phyloP scores from a whole-genome alignment of 2,113 vertebrate species.

The Charadrius vociferus region DNA sequence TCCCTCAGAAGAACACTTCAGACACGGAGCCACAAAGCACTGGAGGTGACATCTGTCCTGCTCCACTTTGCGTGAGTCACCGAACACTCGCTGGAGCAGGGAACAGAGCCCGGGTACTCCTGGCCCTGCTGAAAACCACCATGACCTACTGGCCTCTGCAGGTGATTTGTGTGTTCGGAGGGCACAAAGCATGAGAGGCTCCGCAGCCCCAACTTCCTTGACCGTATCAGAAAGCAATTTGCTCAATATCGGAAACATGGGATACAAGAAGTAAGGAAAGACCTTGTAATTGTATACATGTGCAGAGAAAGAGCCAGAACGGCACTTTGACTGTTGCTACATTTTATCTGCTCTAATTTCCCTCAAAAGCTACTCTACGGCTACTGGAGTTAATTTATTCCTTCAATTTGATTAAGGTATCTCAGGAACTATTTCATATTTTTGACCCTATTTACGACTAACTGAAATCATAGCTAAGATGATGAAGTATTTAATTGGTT shows the following conservation, averaged over 20 bases:
- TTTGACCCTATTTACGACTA: background rate
- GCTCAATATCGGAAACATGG: background rate
- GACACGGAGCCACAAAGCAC: background rate
- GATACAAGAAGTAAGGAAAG: background rate
- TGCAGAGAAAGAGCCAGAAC: background rate
- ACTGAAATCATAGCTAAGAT: constrained; percentile 10
- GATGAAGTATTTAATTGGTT: constrained; percentile 76
- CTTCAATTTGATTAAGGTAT: background rate
- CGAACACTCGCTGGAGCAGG: rapidly evolving
- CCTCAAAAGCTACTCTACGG: background rate
- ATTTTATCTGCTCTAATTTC: constrained; percentile 17
- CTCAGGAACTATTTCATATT: background rate
- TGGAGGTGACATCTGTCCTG: background rate
- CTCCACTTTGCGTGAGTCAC: background rate
- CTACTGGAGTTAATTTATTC: constrained; percentile 1
- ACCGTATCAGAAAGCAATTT: background rate
- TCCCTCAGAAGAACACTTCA: background rate
- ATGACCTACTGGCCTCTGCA: rapidly evolving
- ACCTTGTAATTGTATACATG: background rate
- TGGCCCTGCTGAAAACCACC: rapidly evolving
- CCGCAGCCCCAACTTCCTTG: background rate
- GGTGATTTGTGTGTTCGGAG: background rate
- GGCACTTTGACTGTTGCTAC: background rate
- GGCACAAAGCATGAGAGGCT: background rate
- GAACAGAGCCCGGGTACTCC: background rate